Percentiles rank a stretch among this genome's conserved stretches.
These are phyloP conservation scores for Physocephala rufipes DNA, from an alignment of 2,888 invertebrate genomes.

Conservation along the genomic window DNA sequence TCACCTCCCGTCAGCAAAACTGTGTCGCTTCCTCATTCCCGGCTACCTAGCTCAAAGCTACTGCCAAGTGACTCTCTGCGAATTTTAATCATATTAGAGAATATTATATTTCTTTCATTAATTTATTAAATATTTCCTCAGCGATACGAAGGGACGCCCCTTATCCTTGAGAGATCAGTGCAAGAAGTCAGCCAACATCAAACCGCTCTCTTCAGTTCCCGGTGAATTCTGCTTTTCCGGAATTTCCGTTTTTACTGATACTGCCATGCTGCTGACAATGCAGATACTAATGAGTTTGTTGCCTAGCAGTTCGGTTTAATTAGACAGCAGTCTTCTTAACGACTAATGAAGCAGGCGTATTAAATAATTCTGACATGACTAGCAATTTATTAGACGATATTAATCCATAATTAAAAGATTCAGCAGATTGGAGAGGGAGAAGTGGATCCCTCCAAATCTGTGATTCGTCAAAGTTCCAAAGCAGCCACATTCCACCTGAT, in stretches of 20 bases:
- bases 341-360: constrained; percentile 50
- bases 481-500: too few relatives aligned
- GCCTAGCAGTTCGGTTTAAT: constrained; percentile 43
- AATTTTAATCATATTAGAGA: constrained; percentile 27
- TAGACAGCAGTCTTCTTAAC: constrained; percentile 52
- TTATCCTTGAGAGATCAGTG: not conserved
- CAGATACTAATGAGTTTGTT: constrained; percentile 18
- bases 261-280: not conserved
- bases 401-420: constrained; percentile 10
- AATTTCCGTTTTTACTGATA: not conserved
- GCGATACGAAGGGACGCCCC: constrained; percentile 39
- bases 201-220: not conserved
- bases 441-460: too few relatives aligned
- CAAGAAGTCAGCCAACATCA: too few relatives aligned
- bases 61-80: not conserved
- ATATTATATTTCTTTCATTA: constrained; percentile 23
- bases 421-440: constrained; percentile 10
- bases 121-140: constrained; percentile 54
- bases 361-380: constrained; percentile 49
- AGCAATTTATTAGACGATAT: constrained; percentile 24
- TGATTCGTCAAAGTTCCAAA: too few relatives aligned
- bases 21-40: not conserved
- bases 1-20: not conserved
- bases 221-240: not conserved
- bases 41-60: not conserved